These are phyloP conservation scores for Oryzias celebensis DNA, from an alignment of 2,113 vertebrate genomes.

Conservation along the genomic window DNA sequence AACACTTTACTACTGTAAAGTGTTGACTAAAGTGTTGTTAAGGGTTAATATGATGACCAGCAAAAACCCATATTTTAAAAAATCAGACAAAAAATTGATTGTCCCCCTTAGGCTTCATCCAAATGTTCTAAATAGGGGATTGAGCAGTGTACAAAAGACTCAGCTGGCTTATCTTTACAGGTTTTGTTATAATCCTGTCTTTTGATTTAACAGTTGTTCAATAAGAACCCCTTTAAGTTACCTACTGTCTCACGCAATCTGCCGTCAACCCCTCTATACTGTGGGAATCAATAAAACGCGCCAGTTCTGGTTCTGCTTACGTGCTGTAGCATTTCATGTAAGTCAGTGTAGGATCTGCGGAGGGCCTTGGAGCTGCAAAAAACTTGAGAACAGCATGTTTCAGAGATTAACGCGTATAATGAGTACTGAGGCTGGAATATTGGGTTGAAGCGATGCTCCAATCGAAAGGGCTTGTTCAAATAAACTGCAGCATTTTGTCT, in stretches of 20 bases:
- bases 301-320: too few relatives aligned
- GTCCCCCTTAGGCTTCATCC: too few relatives aligned
- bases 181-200: background rate
- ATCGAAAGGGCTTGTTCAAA: conserved; percentile 3
- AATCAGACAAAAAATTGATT: too few relatives aligned
- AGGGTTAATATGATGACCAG: too few relatives aligned
- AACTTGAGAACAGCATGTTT: background rate
- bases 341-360: background rate
- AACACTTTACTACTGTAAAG: too few relatives aligned
- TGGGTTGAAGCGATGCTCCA: background rate
- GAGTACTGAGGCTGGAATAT: conserved; percentile 3
- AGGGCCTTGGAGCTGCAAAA: background rate
- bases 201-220: background rate
- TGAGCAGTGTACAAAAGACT: too few relatives aligned
- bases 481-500: conserved; percentile 10
- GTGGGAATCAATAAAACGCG: background rate
- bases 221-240: background rate
- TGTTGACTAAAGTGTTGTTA: too few relatives aligned
- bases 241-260: background rate
- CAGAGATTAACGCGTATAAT: background rate
- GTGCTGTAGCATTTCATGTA: background rate
- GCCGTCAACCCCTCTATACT: background rate
- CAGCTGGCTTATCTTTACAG: background rate
- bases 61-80: too few relatives aligned
- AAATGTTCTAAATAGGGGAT: too few relatives aligned